phyloP scores from a whole-genome alignment of 2,113 vertebrate species.

The Macquaria ambigua region DNA sequence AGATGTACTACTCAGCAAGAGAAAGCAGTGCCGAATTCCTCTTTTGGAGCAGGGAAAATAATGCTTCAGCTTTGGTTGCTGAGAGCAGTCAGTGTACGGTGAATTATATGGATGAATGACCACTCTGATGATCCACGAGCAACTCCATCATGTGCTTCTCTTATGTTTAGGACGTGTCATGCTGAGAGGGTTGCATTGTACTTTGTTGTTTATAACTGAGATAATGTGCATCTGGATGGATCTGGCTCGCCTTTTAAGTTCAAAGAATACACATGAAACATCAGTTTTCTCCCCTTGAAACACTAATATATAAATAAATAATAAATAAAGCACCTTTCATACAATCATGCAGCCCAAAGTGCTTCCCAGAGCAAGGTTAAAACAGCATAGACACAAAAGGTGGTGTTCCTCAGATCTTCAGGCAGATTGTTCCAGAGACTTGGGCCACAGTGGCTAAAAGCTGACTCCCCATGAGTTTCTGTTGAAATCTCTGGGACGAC shows the following conservation, averaged over 20 bases:
- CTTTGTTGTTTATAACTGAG: conserved; percentile 8
- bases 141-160: conserved; percentile 15
- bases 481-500: too few relatives aligned
- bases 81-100: conserved; percentile 14
- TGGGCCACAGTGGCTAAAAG: too few relatives aligned
- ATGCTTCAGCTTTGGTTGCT: conserved; percentile 5
- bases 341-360: too few relatives aligned
- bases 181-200: conserved; percentile 13
- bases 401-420: too few relatives aligned
- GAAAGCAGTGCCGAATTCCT: conserved; percentile 14
- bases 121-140: conserved; percentile 26
- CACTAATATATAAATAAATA: not conserved
- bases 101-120: conserved; percentile 48
- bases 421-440: too few relatives aligned
- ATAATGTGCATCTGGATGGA: not conserved
- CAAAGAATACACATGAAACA: not conserved
- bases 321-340: too few relatives aligned
- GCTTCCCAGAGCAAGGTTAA: too few relatives aligned
- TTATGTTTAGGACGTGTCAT: conserved; percentile 13
- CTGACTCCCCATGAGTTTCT: too few relatives aligned
- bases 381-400: too few relatives aligned
- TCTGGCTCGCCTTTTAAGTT: not conserved
- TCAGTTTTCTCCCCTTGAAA: not conserved
- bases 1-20: conserved; percentile 41
- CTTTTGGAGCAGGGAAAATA: conserved; percentile 18